Evolutionary conservation across 2,797 vertebrate genomes (phyloP).

Genomic region (Cirrhinus mrigala): DNA sequence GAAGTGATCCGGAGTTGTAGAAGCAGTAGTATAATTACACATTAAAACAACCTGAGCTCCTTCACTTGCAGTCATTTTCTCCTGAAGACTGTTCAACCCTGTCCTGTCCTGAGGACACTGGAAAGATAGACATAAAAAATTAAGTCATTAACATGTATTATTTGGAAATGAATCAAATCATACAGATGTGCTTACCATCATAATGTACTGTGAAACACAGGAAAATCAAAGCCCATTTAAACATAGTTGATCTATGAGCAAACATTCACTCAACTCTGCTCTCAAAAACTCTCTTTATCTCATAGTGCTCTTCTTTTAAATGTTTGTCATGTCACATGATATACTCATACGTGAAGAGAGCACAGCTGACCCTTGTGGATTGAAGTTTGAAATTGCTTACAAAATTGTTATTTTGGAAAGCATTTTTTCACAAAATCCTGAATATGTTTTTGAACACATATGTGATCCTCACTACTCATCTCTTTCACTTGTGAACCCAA

Average conservation of each 20-base stretch:
- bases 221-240: no score
- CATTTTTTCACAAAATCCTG: background rate
- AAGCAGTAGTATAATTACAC: background rate
- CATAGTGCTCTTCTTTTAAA: no score
- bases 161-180: no score
- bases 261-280: no score
- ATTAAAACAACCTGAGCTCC: background rate
- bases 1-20: no score
- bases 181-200: background rate
- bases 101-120: background rate
- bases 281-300: no score
- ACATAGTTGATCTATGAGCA: no score
- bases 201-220: no score
- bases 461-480: background rate
- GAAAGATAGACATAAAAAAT: background rate
- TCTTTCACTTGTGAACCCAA: background rate
- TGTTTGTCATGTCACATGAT: no score
- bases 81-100: background rate
- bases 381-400: background rate
- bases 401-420: background rate
- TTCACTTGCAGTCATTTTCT: constrained; percentile 3
- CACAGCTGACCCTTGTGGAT: no score
- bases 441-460: background rate
- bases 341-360: no score
- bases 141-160: background rate